Evolutionary conservation across 2,113 vertebrate species (phyloP), one percentile per base, ranked within the genome.

Genomic region (Lycaon pictus): DNA sequence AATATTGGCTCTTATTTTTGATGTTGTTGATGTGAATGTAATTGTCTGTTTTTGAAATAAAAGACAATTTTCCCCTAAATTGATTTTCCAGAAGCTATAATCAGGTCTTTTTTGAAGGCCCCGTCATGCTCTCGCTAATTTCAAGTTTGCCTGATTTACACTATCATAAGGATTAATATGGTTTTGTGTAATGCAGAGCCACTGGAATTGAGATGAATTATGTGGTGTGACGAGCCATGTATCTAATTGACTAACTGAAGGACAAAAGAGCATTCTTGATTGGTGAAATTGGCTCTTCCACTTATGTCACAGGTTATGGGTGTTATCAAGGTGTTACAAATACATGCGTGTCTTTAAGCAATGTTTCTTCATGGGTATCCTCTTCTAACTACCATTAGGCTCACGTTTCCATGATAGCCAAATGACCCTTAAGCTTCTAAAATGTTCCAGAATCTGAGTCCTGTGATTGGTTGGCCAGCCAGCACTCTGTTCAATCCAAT

Each of bases 61-160:
- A 82, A 95, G 76, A n/a, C n/a, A 82, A 32, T 35, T 97, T 82
- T 83, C 3, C 5, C 35, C 23, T n/a, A 60, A 58, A 63, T 22
- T 23, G 12, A 87, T 89, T 86, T 91, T 95, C 85, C 29, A 60
- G 89, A 95, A 80, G 62, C 20, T 83, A 51, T 88, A 71, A 76
- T 96, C 87, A 93, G 13, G 77, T 96, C 35, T 85, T 27, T 95
- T 92, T 89, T 74, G 67, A 95, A 92, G 48, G 35, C 25, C 35
- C 60, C 56, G 2, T 90, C 11, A 58, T 67, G 27, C 2, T 79
- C 62, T 76, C 37, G 79, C 20, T 95, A 83, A 76, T 90, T 88
- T 97, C 56, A 93, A 11, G 23, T 92, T 89, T 93, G n/a, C 60
- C 27, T 1, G 2, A n/a, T 76, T 90, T 69, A 71, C 35, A 72